phyloP scores from a whole-genome alignment of 1,140 invertebrate genomes.

The Orius insidiosus region DNA sequence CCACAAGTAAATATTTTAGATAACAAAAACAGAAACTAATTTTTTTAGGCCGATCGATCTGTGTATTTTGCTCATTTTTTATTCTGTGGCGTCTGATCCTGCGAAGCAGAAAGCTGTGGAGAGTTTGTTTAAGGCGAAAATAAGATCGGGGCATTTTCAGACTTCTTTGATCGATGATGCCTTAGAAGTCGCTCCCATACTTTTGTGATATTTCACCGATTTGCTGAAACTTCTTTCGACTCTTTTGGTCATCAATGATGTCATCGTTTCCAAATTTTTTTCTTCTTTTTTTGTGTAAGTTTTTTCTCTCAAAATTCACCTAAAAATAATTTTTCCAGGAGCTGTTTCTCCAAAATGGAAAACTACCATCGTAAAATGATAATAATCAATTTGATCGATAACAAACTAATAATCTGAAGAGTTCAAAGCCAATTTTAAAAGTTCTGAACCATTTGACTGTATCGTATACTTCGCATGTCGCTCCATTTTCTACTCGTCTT shows the following conservation, averaged over 20 bases:
- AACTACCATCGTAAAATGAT: conserved; percentile 1
- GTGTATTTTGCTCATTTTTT: conserved; percentile 19
- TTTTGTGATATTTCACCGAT: conserved; percentile 14
- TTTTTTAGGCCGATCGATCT: conserved; percentile 21
- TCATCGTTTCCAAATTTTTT: conserved; percentile 17
- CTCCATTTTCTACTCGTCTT: conserved; percentile 16
- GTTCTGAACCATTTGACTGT: conserved; percentile 9
- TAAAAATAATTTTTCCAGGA: neutral
- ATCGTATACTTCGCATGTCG: conserved; percentile 16
- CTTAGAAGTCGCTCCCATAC: neutral
- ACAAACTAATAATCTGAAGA: too few species aligned
- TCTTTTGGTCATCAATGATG: conserved; percentile 18
- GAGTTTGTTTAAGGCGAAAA: conserved; percentile 15
- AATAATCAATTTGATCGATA: too few species aligned
- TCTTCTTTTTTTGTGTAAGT: conserved; percentile 19
- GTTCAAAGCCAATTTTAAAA: neutral
- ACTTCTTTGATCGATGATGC: conserved; percentile 16
- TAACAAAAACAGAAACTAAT: neutral
- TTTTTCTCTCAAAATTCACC: too few species aligned
- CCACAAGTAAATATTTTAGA: conserved; percentile 17
- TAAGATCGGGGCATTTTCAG: conserved; percentile 14
- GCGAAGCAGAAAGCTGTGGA: conserved; percentile 15
- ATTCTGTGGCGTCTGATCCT: conserved; percentile 15
- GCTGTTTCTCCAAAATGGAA: neutral
- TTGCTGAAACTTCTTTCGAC: conserved; percentile 18